Evolutionary conservation across 1,140 invertebrate species (phyloP).

Genomic region (Drosophila ambigua): DNA sequence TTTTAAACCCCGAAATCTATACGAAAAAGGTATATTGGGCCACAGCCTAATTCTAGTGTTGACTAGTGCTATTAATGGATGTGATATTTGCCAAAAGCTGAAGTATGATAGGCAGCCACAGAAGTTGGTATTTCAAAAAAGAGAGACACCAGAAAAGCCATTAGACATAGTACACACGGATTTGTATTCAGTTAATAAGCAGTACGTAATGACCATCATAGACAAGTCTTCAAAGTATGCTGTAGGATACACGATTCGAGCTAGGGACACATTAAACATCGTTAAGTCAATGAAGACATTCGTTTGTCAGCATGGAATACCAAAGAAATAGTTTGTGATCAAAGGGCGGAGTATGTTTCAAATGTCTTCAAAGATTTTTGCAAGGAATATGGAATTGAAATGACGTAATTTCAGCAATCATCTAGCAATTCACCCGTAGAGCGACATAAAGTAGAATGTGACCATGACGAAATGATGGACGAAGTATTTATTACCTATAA

Average conservation of each 20-base stretch:
- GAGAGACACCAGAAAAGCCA: too few relatives aligned
- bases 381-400: slow-evolving; percentile 21
- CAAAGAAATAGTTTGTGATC: slow-evolving; percentile 28
- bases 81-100: too few relatives aligned
- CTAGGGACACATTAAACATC: too few relatives aligned
- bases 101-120: too few relatives aligned
- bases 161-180: background rate
- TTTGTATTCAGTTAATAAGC: slow-evolving; percentile 18
- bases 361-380: slow-evolving; percentile 36
- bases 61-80: too few relatives aligned
- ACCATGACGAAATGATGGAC: slow-evolving; percentile 29
- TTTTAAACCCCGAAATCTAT: too few relatives aligned
- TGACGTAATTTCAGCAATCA: slow-evolving; percentile 33
- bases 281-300: slow-evolving; percentile 2
- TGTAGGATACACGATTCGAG: slow-evolving; percentile 2
- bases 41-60: too few relatives aligned
- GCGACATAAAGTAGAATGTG: slow-evolving; percentile 14
- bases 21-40: too few relatives aligned
- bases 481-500: slow-evolving; percentile 41
- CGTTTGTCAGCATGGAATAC: background rate
- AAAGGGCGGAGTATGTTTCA: slow-evolving; percentile 29
- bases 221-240: slow-evolving; percentile 26
- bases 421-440: slow-evolving; percentile 14
- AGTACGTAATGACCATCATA: slow-evolving; percentile 11
- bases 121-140: too few relatives aligned